These are phyloP conservation scores for Axea sp. DNA, from an alignment of 2,888 invertebrate genomes.

Conservation along the genomic window DNA sequence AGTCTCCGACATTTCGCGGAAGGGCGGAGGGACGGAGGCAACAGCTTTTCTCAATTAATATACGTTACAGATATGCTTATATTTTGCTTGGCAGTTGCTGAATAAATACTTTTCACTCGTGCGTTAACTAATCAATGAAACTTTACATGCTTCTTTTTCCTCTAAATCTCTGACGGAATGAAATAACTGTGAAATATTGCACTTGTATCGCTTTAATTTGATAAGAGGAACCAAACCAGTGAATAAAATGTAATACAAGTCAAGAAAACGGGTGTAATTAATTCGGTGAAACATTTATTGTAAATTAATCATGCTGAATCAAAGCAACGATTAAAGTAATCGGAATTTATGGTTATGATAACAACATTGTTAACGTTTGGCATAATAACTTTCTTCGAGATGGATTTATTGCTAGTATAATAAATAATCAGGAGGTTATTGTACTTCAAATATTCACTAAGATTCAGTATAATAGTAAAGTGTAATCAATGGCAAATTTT, in stretches of 20 bases:
- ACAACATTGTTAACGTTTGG: not conserved
- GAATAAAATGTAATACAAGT: too few relatives aligned
- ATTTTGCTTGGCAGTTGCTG: constrained; percentile 61
- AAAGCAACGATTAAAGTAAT: too few relatives aligned
- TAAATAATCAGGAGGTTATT: constrained; percentile 38
- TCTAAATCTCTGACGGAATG: too few relatives aligned
- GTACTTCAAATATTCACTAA: constrained; percentile 25
- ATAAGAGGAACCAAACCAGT: too few relatives aligned
- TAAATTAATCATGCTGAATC: too few relatives aligned
- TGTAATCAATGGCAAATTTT: constrained; percentile 64
- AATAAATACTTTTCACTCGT: constrained; percentile 68
- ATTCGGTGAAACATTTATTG: too few relatives aligned
- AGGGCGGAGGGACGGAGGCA: constrained; percentile 62
- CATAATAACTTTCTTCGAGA: too few relatives aligned
- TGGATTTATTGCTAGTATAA: too few relatives aligned
- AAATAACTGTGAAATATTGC: too few relatives aligned
- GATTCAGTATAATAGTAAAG: constrained; percentile 24
- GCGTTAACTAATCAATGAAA: constrained; percentile 29
- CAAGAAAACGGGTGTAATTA: too few relatives aligned
- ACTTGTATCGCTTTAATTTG: too few relatives aligned
- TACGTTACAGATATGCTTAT: constrained; percentile 69
- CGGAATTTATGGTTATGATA: too few relatives aligned
- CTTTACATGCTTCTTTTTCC: not conserved
- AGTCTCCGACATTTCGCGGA: constrained; percentile 58
- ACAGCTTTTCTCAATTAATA: constrained; percentile 74